Percentiles rank a stretch among this genome's conserved stretches.
These are phyloP conservation scores for Agonopterix heracliana DNA, from an alignment of 2,888 invertebrate species.

Conservation along the genomic window DNA sequence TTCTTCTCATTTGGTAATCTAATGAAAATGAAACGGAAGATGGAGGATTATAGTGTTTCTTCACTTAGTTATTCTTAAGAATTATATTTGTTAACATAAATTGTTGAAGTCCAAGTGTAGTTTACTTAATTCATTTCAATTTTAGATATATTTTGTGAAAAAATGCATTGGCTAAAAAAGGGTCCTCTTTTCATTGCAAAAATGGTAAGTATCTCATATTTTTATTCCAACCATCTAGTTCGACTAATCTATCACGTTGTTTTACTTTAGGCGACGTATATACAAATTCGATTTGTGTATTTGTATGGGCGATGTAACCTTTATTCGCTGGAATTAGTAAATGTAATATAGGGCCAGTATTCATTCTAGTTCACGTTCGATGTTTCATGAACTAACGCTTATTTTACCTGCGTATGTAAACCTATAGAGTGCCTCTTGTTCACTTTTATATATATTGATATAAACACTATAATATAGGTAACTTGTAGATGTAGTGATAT, in stretches of 20 bases:
- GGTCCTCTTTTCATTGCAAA: too few species aligned
- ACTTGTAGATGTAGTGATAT: conserved; percentile 34
- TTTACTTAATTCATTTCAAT: too few species aligned
- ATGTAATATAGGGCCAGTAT: conserved; percentile 36
- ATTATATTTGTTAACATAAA: too few species aligned
- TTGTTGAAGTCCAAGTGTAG: too few species aligned
- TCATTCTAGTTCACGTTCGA: conserved; percentile 50
- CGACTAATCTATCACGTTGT: conserved; percentile 23
- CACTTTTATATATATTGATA: conserved; percentile 77
- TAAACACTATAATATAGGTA: conserved; percentile 57
- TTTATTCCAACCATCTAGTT: too few species aligned
- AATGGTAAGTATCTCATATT: too few species aligned
- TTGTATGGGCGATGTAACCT: conserved; percentile 26
- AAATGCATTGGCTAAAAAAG: too few species aligned
- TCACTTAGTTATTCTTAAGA: too few species aligned
- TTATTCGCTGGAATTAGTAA: conserved; percentile 36
- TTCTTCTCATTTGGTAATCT: too few species aligned
- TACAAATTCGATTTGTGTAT: conserved; percentile 24
- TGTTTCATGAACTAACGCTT: conserved; percentile 71
- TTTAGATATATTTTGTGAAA: too few species aligned
- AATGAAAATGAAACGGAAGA: too few species aligned
- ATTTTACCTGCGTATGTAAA: conserved; percentile 71
- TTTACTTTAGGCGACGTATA: conserved; percentile 29
- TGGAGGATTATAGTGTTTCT: too few species aligned
- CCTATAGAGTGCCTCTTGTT: conserved; percentile 77